Conservation (phyloP, 2,113 vertebrate species). For the Canis aureus region DNA sequence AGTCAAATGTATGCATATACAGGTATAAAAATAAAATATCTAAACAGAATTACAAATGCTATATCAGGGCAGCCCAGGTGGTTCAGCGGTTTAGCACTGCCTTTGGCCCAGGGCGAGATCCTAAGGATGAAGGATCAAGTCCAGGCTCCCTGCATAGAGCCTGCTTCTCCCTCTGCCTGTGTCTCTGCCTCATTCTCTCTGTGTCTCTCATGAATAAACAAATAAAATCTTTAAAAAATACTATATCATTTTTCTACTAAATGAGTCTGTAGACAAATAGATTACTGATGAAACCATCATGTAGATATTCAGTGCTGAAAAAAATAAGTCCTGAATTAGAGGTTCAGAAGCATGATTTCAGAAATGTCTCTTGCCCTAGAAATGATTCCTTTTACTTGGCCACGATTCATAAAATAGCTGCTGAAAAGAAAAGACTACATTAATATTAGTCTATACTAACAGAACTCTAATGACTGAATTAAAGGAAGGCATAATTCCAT, state of each 20-base stretch:
- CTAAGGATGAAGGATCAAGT: too few species aligned
- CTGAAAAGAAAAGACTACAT: not conserved
- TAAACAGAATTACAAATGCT: conserved; percentile 19
- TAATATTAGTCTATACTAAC: not conserved
- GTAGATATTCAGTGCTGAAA: conserved; percentile 25
- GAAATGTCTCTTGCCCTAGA: conserved; percentile 50
- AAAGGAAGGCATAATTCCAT: not conserved
- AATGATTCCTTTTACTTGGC: conserved; percentile 11
- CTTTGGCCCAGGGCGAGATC: too few species aligned
- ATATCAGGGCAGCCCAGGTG: too few species aligned
- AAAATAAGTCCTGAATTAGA: conserved; percentile 60
- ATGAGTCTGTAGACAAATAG: conserved; percentile 51
- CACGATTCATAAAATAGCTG: conserved; percentile 33
- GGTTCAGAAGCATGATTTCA: conserved; percentile 41
- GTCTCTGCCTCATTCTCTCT: too few species aligned
- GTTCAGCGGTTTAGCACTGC: too few species aligned
- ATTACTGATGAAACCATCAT: conserved; percentile 20
- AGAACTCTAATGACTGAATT: conserved; percentile 56
- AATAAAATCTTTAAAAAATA: too few species aligned
- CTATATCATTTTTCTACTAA: conserved; percentile 57
- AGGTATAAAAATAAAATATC: conserved; percentile 48
- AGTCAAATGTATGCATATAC: conserved; percentile 10
- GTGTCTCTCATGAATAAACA: too few species aligned
- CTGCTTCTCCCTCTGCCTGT: too few species aligned
- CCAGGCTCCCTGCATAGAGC: too few species aligned